Evolutionary conservation across 2,113 vertebrate species (phyloP).

Genomic region (Psilopsiagon aymara): DNA sequence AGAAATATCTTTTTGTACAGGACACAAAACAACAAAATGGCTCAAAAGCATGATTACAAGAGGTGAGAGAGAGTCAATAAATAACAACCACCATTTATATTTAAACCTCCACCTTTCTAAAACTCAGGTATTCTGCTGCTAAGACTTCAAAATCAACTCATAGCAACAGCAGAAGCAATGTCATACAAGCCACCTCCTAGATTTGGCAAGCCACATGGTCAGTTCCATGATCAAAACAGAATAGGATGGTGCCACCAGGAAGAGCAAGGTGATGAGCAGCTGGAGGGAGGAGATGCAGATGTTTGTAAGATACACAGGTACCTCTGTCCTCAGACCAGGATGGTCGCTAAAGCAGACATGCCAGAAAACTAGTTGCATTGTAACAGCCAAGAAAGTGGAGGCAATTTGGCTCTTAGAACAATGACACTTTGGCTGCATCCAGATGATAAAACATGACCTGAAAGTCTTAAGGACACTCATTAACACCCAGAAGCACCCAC

Average conservation of each 20-base stretch:
- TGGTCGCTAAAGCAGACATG: not conserved
- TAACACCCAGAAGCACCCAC: not conserved
- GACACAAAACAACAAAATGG: not conserved
- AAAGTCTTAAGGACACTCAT: not conserved
- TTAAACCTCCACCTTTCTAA: not conserved
- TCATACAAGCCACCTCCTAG: not conserved
- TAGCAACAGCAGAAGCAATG: not conserved
- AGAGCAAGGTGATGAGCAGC: not conserved
- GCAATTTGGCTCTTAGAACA: not conserved
- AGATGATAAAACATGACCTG: conserved; percentile 21
- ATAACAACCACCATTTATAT: not conserved
- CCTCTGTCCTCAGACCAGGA: not conserved
- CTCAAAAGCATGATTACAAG: not conserved
- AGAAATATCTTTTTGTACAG: not conserved
- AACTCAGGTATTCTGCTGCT: not conserved
- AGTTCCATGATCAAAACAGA: not conserved
- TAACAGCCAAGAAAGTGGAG: not conserved
- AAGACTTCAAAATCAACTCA: not conserved
- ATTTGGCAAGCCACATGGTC: not conserved
- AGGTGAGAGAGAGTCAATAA: not conserved
- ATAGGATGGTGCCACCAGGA: not conserved
- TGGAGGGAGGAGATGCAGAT: not conserved
- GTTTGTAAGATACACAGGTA: not conserved
- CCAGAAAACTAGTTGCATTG: not conserved
- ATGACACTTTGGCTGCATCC: not conserved